Conservation (phyloP, 1,140 invertebrate genomes). For the Drosophila subpulchrella region DNA sequence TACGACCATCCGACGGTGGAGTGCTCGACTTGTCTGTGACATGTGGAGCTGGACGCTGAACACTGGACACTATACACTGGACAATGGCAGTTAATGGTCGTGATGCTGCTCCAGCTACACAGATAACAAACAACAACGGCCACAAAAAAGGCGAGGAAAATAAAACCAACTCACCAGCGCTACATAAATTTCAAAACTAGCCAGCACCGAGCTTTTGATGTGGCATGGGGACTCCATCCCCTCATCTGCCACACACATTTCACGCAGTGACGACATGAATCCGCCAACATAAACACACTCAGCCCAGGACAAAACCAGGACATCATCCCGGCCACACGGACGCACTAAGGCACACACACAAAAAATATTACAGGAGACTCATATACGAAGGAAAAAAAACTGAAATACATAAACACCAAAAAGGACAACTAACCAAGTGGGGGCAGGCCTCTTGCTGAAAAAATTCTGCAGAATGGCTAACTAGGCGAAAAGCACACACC, state of each 20-base stretch:
- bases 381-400: conserved; percentile 22
- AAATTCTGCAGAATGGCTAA: conserved; percentile 1
- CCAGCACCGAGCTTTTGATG: conserved; percentile 20
- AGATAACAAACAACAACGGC: conserved; percentile 41
- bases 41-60: conserved; percentile 64
- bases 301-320: conserved; percentile 25
- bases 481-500: background rate
- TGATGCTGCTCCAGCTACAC: conserved; percentile 35
- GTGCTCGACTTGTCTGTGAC: conserved; percentile 54
- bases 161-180: conserved; percentile 75
- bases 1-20: conserved; percentile 57
- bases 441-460: background rate
- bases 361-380: conserved; percentile 36
- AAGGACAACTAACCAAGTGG: conserved; percentile 27
- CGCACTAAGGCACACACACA: conserved; percentile 55
- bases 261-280: conserved; percentile 81
- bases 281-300: conserved; percentile 78
- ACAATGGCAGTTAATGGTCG: conserved; percentile 80
- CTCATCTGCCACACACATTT: conserved; percentile 78
- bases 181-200: conserved; percentile 80
- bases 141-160: conserved; percentile 57
- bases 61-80: conserved; percentile 17
- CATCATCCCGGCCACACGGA: conserved; percentile 44
- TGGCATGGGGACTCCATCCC: conserved; percentile 4
- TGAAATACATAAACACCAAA: conserved; percentile 34